phyloP scores from a whole-genome alignment of 1,140 invertebrate species.

The Diorhabda sublineata region DNA sequence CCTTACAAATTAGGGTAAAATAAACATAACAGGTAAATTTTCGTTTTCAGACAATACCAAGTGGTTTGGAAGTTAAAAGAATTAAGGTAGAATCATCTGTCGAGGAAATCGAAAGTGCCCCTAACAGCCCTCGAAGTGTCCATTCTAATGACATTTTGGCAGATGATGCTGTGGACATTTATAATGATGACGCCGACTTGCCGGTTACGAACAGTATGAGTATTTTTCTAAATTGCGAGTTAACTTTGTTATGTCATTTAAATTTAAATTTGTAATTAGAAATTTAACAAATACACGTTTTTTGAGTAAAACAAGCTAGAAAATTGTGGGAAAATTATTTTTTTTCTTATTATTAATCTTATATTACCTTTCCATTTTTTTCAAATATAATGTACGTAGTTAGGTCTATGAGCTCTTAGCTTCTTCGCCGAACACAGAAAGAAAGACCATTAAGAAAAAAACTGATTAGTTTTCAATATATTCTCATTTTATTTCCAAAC shows the following conservation, averaged over 20 bases:
- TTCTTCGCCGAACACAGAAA: too few relatives aligned
- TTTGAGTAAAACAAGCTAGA: not conserved
- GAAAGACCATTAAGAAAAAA: too few relatives aligned
- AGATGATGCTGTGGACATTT: conserved; percentile 11
- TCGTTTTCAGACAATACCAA: conserved; percentile 23
- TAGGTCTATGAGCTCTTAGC: too few relatives aligned
- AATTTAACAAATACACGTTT: not conserved
- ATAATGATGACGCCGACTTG: conserved; percentile 36
- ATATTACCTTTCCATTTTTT: too few relatives aligned
- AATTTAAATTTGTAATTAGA: conserved; percentile 1
- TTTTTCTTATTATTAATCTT: too few relatives aligned
- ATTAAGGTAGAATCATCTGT: conserved; percentile 11
- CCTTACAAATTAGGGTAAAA: not conserved
- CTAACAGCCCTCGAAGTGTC: conserved; percentile 35
- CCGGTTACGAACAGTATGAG: conserved; percentile 35
- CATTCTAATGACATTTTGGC: conserved; percentile 17
- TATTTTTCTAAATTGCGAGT: not conserved
- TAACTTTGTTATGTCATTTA: not conserved
- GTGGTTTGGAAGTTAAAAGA: conserved; percentile 22
- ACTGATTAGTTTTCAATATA: too few relatives aligned
- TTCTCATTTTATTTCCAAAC: too few relatives aligned
- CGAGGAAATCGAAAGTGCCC: conserved; percentile 32
- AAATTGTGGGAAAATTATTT: too few relatives aligned
- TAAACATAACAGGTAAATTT: conserved; percentile 10
- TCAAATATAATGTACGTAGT: too few relatives aligned